Evolutionary conservation across 2,797 vertebrate species (phyloP).

Genomic region (Nothura maculosa): DNA sequence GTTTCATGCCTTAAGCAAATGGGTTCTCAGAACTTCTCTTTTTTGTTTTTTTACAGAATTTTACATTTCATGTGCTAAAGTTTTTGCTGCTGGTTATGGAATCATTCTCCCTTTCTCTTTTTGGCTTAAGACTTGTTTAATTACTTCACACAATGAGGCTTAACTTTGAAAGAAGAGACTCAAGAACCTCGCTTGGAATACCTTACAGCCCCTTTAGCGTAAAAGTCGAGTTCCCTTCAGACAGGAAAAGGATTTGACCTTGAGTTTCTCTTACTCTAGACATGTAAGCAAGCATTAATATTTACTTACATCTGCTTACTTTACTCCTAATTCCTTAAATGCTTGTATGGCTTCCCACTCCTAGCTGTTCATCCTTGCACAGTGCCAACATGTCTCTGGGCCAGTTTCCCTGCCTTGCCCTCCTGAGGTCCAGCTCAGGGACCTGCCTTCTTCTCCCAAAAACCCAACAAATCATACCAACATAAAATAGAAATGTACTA

Average conservation of each 20-base stretch:
- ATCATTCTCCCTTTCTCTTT: not conserved
- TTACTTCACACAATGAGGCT: not conserved
- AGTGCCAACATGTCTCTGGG: not conserved
- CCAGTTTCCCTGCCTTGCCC: not conserved
- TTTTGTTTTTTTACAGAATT: not conserved
- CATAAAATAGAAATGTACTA: conserved; percentile 14
- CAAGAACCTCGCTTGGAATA: not conserved
- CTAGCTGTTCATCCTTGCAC: not conserved
- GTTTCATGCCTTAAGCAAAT: not conserved
- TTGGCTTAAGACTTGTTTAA: not conserved
- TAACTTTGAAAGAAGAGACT: not conserved
- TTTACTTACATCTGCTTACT: not conserved
- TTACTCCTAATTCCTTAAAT: not conserved
- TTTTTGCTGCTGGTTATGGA: not conserved
- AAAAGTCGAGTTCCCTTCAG: not conserved
- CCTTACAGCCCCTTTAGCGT: not conserved
- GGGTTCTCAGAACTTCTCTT: not conserved
- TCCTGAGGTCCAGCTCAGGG: not conserved
- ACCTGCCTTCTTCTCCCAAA: not conserved
- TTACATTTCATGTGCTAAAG: not conserved
- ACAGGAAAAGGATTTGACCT: not conserved
- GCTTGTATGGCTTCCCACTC: not conserved
- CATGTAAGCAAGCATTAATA: not conserved
- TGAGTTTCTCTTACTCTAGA: not conserved
- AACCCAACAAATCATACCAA: not conserved